Conservation (phyloP, 92 coral and sea anemone genomes). For the Micromussa lordhowensis region DNA sequence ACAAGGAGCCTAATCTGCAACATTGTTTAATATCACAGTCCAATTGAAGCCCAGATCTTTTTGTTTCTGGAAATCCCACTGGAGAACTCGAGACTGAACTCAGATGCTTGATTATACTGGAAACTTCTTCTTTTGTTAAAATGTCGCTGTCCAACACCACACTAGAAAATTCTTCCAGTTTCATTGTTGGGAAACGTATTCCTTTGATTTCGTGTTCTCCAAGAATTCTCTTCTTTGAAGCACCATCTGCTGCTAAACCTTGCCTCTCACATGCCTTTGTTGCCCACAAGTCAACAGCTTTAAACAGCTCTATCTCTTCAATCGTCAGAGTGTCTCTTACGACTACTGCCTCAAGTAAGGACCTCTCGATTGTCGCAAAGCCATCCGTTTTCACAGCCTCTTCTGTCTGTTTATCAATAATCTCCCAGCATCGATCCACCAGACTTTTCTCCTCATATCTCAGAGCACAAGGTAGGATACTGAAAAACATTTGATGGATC, state of each 20-base stretch:
- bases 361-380: neutral
- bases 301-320: slow-evolving; percentile 51
- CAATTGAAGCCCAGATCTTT: neutral
- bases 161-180: neutral
- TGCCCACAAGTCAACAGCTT: slow-evolving; percentile 62
- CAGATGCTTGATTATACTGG: neutral
- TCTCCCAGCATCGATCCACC: neutral
- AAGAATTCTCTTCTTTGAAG: slow-evolving; percentile 1
- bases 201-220: slow-evolving; percentile 12
- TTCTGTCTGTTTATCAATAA: neutral
- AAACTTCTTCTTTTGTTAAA: neutral
- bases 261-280: slow-evolving; percentile 57
- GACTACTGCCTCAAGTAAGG: slow-evolving; percentile 6
- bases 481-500: neutral
- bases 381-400: neutral
- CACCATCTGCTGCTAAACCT: slow-evolving; percentile 17
- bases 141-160: neutral
- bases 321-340: neutral
- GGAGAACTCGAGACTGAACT: neutral
- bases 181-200: slow-evolving; percentile 31
- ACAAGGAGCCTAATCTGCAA: neutral
- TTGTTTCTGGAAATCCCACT: neutral
- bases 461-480: neutral
- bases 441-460: neutral
- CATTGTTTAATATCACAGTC: neutral